Evolutionary conservation across 2,797 vertebrate species (phyloP).

Genomic region (Nannoperca obscura): DNA sequence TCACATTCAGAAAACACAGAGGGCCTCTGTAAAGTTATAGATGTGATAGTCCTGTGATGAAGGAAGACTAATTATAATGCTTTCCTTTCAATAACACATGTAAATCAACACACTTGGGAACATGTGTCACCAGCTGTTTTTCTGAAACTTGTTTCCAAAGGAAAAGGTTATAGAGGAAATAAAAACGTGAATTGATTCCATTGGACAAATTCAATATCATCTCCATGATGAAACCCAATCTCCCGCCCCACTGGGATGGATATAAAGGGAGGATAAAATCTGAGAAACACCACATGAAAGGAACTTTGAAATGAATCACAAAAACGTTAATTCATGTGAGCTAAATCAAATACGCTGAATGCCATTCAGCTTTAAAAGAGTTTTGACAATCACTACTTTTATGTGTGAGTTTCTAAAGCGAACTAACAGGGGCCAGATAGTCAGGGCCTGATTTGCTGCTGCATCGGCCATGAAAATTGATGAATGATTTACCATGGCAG

Average conservation of each 20-base stretch:
- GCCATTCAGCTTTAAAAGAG: slow-evolving; percentile 53
- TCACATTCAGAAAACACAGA: slow-evolving; percentile 10
- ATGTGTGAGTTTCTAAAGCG: slow-evolving; percentile 44
- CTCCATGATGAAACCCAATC: slow-evolving; percentile 65
- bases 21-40: neutral
- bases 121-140: neutral
- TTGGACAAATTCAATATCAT: slow-evolving; percentile 55
- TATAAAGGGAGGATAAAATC: slow-evolving; percentile 50
- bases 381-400: slow-evolving; percentile 50
- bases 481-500: slow-evolving; percentile 22
- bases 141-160: neutral
- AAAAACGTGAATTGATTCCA: slow-evolving; percentile 46
- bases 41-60: slow-evolving; percentile 4
- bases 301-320: slow-evolving; percentile 65
- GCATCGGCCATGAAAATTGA: neutral
- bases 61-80: slow-evolving; percentile 2
- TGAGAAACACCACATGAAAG: slow-evolving; percentile 60
- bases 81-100: slow-evolving; percentile 21
- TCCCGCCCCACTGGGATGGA: slow-evolving; percentile 38
- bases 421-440: slow-evolving; percentile 19
- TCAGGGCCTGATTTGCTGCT: slow-evolving; percentile 20
- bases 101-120: neutral
- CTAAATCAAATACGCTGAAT: slow-evolving; percentile 59
- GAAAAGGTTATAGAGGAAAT: slow-evolving; percentile 50
- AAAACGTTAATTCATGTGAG: slow-evolving; percentile 60